Evolutionary conservation across 2,888 invertebrate genomes (phyloP), one percentile per base, ranked within the genome.

Genomic region (Folsomia candida): DNA sequence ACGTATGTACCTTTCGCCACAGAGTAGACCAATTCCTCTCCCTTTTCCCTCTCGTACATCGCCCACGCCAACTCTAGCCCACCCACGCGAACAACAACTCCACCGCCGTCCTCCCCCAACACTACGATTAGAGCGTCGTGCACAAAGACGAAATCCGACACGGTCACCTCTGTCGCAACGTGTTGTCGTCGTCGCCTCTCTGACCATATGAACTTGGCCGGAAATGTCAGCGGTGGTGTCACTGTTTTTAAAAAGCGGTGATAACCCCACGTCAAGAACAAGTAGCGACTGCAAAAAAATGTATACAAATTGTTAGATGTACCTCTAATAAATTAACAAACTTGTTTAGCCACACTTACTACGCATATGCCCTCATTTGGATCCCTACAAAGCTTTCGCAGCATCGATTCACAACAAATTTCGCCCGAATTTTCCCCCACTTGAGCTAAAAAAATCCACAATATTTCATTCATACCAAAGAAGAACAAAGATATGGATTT

Each of bases 231-330:
- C 3, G 79, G 79, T 11, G 72, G 57, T 20, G 76, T 72, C 24
- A 72, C 73, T 1, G 74, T 70, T 28, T 20, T 60, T 4, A 72
- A 76, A 14, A 79, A 60, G 26, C 76, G 71, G 63, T 74, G 66
- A 11, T 67, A 65, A 1, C 77, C 79, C 77, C 76, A 79, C 0
- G 79, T 78, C 29, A 79, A 27, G 54, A 77, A 77, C 6, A 79
- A 58, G 47, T 76, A 77, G 57, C 76, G 73, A 29, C 79, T 79
- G 61, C 0, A 65, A 27, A 27, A 59, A 57, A n/a, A 9, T n/a
- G 57, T 6, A 57, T 11, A 14, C 47, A 64, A 59, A n/a, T n/a
- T n/a, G n/a, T n/a, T n/a, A n/a, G n/a, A n/a, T n/a, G n/a, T n/a
- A n/a, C n/a, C n/a, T n/a, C n/a, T n/a, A n/a, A n/a, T n/a, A n/a